Conservation (phyloP, 2,888 invertebrate species). For the Ashinkailepas kermadecensis region DNA sequence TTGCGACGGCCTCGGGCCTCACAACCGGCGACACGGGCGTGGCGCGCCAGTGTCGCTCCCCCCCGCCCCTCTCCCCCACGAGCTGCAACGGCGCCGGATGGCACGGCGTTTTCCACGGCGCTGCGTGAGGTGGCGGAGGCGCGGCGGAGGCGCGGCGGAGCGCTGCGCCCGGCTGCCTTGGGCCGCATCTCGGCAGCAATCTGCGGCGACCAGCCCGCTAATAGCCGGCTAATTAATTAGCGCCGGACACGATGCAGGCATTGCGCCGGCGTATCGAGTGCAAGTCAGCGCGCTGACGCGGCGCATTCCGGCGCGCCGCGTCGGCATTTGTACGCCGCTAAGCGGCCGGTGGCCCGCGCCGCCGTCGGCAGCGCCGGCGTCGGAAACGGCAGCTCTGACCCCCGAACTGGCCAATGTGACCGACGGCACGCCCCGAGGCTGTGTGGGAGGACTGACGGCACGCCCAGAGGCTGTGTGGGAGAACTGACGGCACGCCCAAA, state of each 20-base stretch:
- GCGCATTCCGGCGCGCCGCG: background rate
- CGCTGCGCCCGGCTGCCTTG: too few species aligned
- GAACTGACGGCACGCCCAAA: too few species aligned
- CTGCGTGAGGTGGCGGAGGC: background rate
- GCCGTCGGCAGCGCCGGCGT: background rate
- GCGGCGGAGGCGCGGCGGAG: background rate
- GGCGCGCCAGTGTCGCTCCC: too few species aligned
- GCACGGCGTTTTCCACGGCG: too few species aligned
- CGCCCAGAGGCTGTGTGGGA: too few species aligned
- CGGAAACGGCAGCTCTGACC: background rate
- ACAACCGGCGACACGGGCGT: too few species aligned
- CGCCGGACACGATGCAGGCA: background rate
- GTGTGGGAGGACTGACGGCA: too few species aligned
- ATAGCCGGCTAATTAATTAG: slow-evolving; percentile 9
- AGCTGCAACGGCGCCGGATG: too few species aligned
- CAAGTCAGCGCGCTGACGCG: background rate
- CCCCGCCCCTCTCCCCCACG: too few species aligned
- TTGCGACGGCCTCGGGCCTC: too few species aligned
- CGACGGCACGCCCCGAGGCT: too few species aligned
- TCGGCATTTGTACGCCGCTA: background rate
- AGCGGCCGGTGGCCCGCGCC: background rate
- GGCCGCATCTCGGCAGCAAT: background rate
- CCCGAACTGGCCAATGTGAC: too few species aligned
- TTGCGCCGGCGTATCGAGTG: background rate
- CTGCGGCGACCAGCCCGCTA: background rate